A percentile compares a stretch with the other conserved stretches of the same genome.
Evolutionary conservation across 2,888 invertebrate species (phyloP).

Genomic region (Zaprionus obscuricornis): DNA sequence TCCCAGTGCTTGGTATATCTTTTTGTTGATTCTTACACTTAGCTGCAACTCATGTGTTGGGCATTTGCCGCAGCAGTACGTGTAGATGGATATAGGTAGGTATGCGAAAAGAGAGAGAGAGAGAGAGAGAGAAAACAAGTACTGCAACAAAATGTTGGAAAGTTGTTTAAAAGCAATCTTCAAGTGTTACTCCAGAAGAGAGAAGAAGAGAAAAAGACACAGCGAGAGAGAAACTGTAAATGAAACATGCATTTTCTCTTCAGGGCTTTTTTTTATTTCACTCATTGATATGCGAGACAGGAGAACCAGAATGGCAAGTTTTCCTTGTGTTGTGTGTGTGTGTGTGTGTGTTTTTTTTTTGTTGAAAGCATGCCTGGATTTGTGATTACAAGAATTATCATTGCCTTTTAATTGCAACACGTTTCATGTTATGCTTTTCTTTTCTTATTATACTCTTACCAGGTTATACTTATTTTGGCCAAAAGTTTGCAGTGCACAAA

Average conservation of each 20-base stretch:
- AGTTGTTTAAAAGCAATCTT: slow-evolving; percentile 17
- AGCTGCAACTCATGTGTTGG: slow-evolving; percentile 43
- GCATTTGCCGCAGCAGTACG: slow-evolving; percentile 43
- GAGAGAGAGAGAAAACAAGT: neutral
- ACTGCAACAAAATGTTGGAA: slow-evolving; percentile 13
- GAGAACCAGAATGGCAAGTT: slow-evolving; percentile 5
- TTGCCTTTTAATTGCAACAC: slow-evolving; percentile 49
- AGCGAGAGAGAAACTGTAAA: slow-evolving; percentile 30
- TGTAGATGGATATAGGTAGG: slow-evolving; percentile 1
- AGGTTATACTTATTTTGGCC: too few relatives aligned
- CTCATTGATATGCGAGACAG: slow-evolving; percentile 50
- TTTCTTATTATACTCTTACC: too few relatives aligned
- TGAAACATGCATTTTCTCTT: slow-evolving; percentile 14
- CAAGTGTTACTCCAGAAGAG: too few relatives aligned
- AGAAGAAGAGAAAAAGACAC: too few relatives aligned
- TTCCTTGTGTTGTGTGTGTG: slow-evolving; percentile 18
- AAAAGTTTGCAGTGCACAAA: too few relatives aligned
- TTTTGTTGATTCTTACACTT: slow-evolving; percentile 7
- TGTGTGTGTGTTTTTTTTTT: too few relatives aligned
- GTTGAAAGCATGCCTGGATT: neutral
- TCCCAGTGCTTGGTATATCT: neutral
- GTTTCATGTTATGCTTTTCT: slow-evolving; percentile 39
- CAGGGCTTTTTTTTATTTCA: too few relatives aligned
- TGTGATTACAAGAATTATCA: slow-evolving; percentile 40
- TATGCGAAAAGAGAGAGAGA: neutral